Percentiles rank a stretch among this genome's conserved stretches.
Evolutionary conservation across 2,797 vertebrate species (phyloP).

Genomic region (Scyliorhinus canicula): DNA sequence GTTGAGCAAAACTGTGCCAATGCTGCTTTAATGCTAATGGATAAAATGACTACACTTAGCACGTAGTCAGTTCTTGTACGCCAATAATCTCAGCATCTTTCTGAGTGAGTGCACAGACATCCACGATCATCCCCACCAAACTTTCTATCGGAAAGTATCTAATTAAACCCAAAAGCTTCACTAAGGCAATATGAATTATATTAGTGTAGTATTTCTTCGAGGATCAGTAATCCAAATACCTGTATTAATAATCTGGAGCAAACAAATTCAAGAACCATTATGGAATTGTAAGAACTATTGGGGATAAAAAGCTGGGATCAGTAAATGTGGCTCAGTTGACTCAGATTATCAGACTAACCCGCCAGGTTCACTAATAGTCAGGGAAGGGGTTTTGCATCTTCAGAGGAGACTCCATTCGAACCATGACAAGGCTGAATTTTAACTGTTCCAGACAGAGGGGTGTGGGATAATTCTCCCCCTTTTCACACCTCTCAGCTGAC

Average conservation of each 20-base stretch:
- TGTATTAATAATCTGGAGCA: background rate
- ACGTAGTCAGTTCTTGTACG: background rate
- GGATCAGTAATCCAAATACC: background rate
- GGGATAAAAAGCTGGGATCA: background rate
- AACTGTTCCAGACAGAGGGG: background rate
- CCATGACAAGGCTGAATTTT: background rate
- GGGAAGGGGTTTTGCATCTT: background rate
- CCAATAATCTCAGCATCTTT: background rate
- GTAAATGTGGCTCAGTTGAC: background rate
- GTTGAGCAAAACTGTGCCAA: background rate
- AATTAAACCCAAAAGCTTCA: background rate
- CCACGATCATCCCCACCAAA: background rate
- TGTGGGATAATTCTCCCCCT: too few species aligned
- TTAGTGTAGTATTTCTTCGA: background rate
- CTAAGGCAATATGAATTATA: background rate
- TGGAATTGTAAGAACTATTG: background rate
- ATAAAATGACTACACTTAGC: background rate
- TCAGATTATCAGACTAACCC: background rate
- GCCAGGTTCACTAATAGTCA: background rate
- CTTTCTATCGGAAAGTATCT: background rate
- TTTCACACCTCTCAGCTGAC: too few species aligned
- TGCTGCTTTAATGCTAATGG: background rate
- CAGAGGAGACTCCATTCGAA: background rate
- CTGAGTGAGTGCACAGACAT: background rate
- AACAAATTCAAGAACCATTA: background rate